Base-by-base conservation (phyloP, 1,140 invertebrate genomes). In the Helicoverpa armigera region DNA sequence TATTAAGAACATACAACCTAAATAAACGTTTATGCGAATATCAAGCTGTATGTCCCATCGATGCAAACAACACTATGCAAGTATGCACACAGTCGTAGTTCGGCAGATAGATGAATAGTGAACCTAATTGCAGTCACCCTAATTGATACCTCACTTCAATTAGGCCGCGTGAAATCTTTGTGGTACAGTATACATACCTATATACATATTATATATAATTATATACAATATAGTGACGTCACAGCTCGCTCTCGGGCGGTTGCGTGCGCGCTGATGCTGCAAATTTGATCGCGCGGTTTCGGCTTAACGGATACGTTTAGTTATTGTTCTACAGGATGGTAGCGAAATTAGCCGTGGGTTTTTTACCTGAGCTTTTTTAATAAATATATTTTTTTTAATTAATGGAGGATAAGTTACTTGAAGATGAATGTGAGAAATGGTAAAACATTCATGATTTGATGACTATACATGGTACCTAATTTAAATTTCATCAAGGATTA, bases 221-320 rank as follows among this genome's bases (percentile, higher is more conserved):
- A 23, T 23, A 23, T 23, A 23, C 23, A 23, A 23, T 12, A 53
- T 9, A 29, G 48, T 77, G 61, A 67, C 60, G 60, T 77, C 48
- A 67, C 60, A 35, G 18, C 23, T 63, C 12, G 43, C 76, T 58
- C 53, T n/a, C 76, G 73, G 13, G 76, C 35, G 82, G 81, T 75
- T 77, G 77, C 86, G 88, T 80, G 88, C 65, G 90, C 89, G 86
- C 91, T 92, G 92, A 93, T 90, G 91, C 92, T 87, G 88, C 90
- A 92, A 93, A 93, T 94, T 94, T 92, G 92, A 93, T 93, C 89
- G 89, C 89, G 92, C 89, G 92, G 92, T 93, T 92, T 91, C 73
- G 86, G 85, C 88, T 89, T 88, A 89, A 87, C 76, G 84, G 82
- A 79, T 86, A 83, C 92, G 90, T 90, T 94, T 92, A 93, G 92